phyloP scores from a whole-genome alignment of 2,797 vertebrate species.

The Sebastes steindachneri region DNA sequence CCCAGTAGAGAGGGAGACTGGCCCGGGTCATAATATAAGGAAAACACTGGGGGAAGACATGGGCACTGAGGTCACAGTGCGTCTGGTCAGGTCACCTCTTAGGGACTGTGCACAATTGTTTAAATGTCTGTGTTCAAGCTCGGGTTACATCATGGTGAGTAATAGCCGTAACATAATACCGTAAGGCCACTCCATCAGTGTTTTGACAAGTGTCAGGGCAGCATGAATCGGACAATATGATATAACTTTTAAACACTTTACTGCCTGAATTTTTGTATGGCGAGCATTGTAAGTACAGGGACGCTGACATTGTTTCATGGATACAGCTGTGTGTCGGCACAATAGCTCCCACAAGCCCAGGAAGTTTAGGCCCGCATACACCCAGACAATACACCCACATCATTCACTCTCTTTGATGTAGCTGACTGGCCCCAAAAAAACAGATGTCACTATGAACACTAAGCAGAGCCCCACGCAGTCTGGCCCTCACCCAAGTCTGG shows the following conservation, averaged over 20 bases:
- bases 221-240: slow-evolving; percentile 23
- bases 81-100: slow-evolving; percentile 67
- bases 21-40: slow-evolving; percentile 48
- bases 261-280: slow-evolving; percentile 19
- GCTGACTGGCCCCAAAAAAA: slow-evolving; percentile 57
- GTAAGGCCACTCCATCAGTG: slow-evolving; percentile 16
- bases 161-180: slow-evolving; percentile 61
- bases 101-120: slow-evolving; percentile 48
- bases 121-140: slow-evolving; percentile 61
- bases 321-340: slow-evolving; percentile 44
- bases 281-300: background rate
- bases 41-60: slow-evolving; percentile 48
- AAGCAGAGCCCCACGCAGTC: slow-evolving; percentile 63
- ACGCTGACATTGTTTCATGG: slow-evolving; percentile 27
- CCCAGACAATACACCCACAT: slow-evolving; percentile 72
- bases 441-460: slow-evolving; percentile 71
- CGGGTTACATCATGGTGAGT: slow-evolving; percentile 59
- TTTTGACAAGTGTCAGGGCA: slow-evolving; percentile 60
- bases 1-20: slow-evolving; percentile 33
- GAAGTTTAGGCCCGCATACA: slow-evolving; percentile 52
- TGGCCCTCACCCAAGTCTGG: slow-evolving; percentile 53
- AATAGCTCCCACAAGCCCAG: slow-evolving; percentile 61
- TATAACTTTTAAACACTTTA: slow-evolving; percentile 3
- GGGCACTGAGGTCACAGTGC: slow-evolving; percentile 65
- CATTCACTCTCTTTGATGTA: slow-evolving; percentile 70